Percentiles rank a stretch among this genome's conserved stretches.
Conservation (phyloP, 2,888 invertebrate species). For the Ectropis crepuscularia region DNA sequence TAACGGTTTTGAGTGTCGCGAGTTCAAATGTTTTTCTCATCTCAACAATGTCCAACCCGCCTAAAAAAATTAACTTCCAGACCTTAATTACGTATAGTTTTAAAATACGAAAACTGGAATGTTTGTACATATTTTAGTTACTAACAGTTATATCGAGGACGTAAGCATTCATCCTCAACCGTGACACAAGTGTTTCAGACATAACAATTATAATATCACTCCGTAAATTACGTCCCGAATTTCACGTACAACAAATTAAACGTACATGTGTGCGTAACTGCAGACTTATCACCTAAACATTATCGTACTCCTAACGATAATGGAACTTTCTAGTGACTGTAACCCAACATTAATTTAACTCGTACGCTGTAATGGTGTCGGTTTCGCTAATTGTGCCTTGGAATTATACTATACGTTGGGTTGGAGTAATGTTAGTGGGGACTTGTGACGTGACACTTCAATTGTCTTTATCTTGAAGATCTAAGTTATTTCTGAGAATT, state of each 20-base stretch:
- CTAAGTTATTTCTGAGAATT: background rate
- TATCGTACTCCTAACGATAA: slow-evolving; percentile 79
- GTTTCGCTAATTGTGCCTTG: slow-evolving; percentile 82
- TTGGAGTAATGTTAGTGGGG: slow-evolving; percentile 68
- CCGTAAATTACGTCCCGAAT: slow-evolving; percentile 27
- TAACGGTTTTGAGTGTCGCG: no score
- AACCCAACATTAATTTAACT: slow-evolving; percentile 82
- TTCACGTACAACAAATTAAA: slow-evolving; percentile 29
- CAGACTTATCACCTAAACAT: slow-evolving; percentile 69
- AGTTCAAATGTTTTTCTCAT: no score
- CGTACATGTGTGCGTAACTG: slow-evolving; percentile 37
- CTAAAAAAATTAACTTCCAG: no score
- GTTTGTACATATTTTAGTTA: no score
- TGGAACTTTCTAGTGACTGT: slow-evolving; percentile 82
- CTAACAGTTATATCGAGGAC: no score
- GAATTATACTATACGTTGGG: slow-evolving; percentile 79
- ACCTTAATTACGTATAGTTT: no score
- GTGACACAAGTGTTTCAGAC: slow-evolving; percentile 9
- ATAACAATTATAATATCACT: slow-evolving; percentile 9
- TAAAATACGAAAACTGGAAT: no score
- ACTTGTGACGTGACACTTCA: slow-evolving; percentile 15
- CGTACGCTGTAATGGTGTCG: slow-evolving; percentile 81
- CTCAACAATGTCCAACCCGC: no score
- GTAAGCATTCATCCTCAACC: background rate
- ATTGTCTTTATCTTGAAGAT: slow-evolving; percentile 11